phyloP scores from a whole-genome alignment of 2,113 vertebrate genomes.

The Planiliza haematocheilus region DNA sequence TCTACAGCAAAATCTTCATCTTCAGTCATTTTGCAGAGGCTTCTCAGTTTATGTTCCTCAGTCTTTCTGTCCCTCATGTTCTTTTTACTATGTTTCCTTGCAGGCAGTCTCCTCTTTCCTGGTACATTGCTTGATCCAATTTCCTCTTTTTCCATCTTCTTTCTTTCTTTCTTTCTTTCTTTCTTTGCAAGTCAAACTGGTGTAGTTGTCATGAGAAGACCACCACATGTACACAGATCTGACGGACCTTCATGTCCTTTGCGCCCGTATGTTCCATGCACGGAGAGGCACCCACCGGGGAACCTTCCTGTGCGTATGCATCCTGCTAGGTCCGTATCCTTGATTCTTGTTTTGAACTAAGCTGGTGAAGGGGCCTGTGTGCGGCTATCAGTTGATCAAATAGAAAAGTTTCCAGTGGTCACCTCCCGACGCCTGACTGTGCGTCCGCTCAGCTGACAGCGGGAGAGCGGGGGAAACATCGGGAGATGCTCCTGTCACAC shows the following conservation, averaged over 20 bases:
- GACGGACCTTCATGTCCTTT: slow-evolving; percentile 50
- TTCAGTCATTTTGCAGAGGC: slow-evolving; percentile 48
- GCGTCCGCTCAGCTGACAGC: slow-evolving; percentile 67
- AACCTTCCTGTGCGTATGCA: slow-evolving; percentile 54
- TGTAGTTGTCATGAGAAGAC: slow-evolving; percentile 44
- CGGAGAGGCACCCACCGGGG: slow-evolving; percentile 53
- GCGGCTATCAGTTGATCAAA: slow-evolving; percentile 72
- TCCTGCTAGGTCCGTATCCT: slow-evolving; percentile 57
- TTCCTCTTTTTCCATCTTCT: slow-evolving; percentile 56
- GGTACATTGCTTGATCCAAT: slow-evolving; percentile 72
- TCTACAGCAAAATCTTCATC: too few relatives aligned
- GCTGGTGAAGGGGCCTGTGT: slow-evolving; percentile 41
- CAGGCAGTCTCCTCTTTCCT: slow-evolving; percentile 69
- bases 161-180: too few relatives aligned
- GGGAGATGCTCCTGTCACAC: slow-evolving; percentile 73
- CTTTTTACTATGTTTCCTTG: slow-evolving; percentile 47
- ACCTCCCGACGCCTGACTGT: slow-evolving; percentile 70
- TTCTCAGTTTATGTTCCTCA: slow-evolving; percentile 53
- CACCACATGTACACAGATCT: slow-evolving; percentile 44
- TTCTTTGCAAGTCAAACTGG: slow-evolving; percentile 23
- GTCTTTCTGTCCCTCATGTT: slow-evolving; percentile 50
- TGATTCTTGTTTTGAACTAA: slow-evolving; percentile 62
- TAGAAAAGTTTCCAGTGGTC: slow-evolving; percentile 76
- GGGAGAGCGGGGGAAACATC: slow-evolving; percentile 73
- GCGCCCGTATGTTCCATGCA: slow-evolving; percentile 30